A percentile compares a stretch with the other conserved stretches of the same genome.
phyloP scores from a whole-genome alignment of 2,113 vertebrate genomes.

The Embiotoca jacksoni region DNA sequence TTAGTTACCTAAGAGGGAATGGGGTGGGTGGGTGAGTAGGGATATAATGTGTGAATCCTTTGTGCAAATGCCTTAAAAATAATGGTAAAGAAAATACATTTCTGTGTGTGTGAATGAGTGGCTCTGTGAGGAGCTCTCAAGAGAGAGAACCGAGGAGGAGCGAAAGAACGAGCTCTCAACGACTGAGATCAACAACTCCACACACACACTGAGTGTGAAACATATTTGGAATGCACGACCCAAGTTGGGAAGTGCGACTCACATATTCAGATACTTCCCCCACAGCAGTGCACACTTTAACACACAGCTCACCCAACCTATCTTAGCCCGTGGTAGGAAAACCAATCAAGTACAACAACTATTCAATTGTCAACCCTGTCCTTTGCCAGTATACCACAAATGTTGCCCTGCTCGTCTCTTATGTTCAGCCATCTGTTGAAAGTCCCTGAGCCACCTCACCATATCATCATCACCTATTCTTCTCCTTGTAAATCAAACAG shows the following conservation, averaged over 20 bases:
- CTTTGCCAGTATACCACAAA: constrained; percentile 30
- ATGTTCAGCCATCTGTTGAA: constrained; percentile 21
- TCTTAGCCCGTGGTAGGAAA: constrained; percentile 48
- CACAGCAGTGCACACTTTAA: constrained; percentile 40
- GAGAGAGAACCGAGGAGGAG: constrained; percentile 12
- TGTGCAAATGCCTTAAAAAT: constrained; percentile 13
- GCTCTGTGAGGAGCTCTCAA: constrained; percentile 25
- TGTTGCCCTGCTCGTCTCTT: constrained; percentile 7
- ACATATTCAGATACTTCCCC: constrained; percentile 30
- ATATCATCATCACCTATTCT: constrained; percentile 32
- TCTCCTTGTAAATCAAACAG: constrained; percentile 23
- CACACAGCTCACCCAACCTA: constrained; percentile 32
- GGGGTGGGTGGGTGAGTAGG: not conserved
- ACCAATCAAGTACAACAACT: constrained; percentile 51
- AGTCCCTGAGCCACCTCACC: constrained; percentile 40
- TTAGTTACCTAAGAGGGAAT: not conserved
- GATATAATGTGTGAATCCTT: constrained; percentile 18
- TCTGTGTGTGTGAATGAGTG: not conserved
- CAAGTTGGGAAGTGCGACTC: constrained; percentile 40
- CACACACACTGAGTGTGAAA: constrained; percentile 7
- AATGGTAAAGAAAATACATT: not conserved
- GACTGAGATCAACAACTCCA: constrained; percentile 32
- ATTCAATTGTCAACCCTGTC: constrained; percentile 38
- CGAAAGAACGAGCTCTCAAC: constrained; percentile 33
- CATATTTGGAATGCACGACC: constrained; percentile 50